These are phyloP conservation scores for Ligdia adustata DNA, from an alignment of 2,888 invertebrate genomes.

Conservation along the genomic window DNA sequence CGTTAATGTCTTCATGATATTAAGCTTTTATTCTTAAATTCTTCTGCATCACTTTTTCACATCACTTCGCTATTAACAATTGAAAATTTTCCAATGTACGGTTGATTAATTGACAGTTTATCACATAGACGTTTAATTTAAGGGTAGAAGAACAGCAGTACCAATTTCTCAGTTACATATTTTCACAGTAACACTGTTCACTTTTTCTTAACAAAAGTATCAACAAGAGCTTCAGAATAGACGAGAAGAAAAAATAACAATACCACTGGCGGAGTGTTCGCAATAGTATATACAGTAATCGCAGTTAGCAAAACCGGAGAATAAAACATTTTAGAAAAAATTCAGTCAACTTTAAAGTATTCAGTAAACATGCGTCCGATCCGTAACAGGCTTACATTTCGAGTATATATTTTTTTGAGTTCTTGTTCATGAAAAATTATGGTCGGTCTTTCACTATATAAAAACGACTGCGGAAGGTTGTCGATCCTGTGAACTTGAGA, in stretches of 20 bases:
- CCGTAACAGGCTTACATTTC: not conserved
- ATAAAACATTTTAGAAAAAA: slow-evolving; percentile 7
- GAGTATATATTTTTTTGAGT: slow-evolving; percentile 6
- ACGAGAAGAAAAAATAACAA: slow-evolving; percentile 46
- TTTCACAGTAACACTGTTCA: not conserved
- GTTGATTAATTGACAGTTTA: too few species aligned
- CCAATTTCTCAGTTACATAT: too few species aligned
- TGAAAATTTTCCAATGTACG: too few species aligned
- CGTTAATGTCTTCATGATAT: too few species aligned
- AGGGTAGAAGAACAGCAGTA: too few species aligned
- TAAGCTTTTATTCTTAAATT: too few species aligned
- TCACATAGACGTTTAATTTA: too few species aligned
- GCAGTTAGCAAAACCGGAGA: slow-evolving; percentile 30
- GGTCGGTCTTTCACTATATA: slow-evolving; percentile 5
- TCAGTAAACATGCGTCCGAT: slow-evolving; percentile 5
- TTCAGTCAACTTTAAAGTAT: not conserved
- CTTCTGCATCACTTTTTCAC: too few species aligned
- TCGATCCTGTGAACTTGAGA: slow-evolving; percentile 12
- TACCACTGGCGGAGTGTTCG: slow-evolving; percentile 39
- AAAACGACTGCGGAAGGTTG: slow-evolving; percentile 6
- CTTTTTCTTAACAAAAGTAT: slow-evolving; percentile 10
- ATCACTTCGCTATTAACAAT: too few species aligned
- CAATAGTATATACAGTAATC: slow-evolving; percentile 34
- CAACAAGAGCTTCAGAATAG: slow-evolving; percentile 43
- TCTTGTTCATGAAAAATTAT: not conserved